Percentiles rank a stretch among this genome's conserved stretches.
These are phyloP conservation scores for Alligator sinensis DNA, from an alignment of 2,113 vertebrate genomes.

Conservation along the genomic window DNA sequence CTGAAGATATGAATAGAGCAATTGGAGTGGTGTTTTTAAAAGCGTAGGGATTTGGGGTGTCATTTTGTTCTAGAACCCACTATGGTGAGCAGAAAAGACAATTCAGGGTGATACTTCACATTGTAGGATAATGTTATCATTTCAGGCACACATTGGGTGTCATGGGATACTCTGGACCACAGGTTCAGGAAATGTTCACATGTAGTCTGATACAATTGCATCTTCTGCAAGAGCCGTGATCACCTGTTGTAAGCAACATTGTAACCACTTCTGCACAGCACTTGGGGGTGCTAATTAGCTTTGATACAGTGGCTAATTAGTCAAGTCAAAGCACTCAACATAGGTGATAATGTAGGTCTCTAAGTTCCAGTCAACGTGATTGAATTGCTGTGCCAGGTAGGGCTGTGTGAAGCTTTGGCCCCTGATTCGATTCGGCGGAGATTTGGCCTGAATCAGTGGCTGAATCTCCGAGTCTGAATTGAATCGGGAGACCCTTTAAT, in stretches of 20 bases:
- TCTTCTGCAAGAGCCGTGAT: not conserved
- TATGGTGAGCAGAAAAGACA: not conserved
- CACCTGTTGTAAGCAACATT: not conserved
- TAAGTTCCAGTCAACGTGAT: not conserved
- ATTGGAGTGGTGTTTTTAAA: not conserved
- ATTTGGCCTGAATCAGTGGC: too few species aligned
- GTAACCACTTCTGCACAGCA: too few species aligned
- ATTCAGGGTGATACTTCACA: not conserved
- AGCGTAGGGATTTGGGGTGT: not conserved
- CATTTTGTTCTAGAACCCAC: not conserved
- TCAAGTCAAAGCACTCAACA: not conserved
- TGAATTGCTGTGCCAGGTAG: too few species aligned
- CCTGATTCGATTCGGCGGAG: too few species aligned
- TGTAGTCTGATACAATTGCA: not conserved
- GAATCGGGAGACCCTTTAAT: too few species aligned
- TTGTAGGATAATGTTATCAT: not conserved
- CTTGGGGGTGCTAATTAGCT: too few species aligned
- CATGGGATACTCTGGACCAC: not conserved
- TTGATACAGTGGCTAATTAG: too few species aligned
- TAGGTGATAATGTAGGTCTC: constrained; percentile 4
- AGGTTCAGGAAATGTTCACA: not conserved
- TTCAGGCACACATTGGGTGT: not conserved
- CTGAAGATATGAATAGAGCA: not conserved
- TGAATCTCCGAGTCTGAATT: too few species aligned
- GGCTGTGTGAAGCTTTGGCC: too few species aligned